Conservation (phyloP, 2,113 vertebrate genomes). For the Meleagris gallopavo region DNA sequence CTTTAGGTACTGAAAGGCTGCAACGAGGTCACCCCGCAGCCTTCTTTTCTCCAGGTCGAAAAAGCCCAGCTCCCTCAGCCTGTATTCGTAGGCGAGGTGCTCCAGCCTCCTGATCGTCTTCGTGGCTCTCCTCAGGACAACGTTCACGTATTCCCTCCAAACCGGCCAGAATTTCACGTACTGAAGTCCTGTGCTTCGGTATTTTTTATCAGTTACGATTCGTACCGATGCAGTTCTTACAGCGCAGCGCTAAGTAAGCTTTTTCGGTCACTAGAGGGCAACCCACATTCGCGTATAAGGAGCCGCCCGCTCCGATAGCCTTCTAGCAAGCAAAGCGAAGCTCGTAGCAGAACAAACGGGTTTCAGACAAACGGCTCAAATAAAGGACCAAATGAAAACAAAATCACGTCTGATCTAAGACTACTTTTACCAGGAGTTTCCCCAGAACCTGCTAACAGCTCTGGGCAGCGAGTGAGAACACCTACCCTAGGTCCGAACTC, state of each 20-base stretch:
- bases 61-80: no score
- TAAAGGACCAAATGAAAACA: neutral
- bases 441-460: neutral
- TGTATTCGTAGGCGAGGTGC: no score
- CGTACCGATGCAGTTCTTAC: neutral
- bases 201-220: neutral
- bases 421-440: neutral
- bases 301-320: neutral
- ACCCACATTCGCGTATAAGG: neutral
- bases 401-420: neutral
- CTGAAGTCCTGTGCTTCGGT: neutral
- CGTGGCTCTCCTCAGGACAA: no score
- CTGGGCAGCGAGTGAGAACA: neutral
- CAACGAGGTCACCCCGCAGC: no score
- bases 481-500: neutral
- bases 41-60: no score
- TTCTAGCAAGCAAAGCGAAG: neutral
- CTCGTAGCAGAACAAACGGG: neutral
- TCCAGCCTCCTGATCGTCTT: no score
- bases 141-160: no score
- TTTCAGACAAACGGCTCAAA: neutral
- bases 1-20: no score
- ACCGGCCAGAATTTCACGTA: no score
- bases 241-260: neutral
- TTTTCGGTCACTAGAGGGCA: conserved; percentile 53